These are phyloP conservation scores for Poliocrania exsul DNA, from an alignment of 2,797 vertebrate genomes.

Conservation along the genomic window DNA sequence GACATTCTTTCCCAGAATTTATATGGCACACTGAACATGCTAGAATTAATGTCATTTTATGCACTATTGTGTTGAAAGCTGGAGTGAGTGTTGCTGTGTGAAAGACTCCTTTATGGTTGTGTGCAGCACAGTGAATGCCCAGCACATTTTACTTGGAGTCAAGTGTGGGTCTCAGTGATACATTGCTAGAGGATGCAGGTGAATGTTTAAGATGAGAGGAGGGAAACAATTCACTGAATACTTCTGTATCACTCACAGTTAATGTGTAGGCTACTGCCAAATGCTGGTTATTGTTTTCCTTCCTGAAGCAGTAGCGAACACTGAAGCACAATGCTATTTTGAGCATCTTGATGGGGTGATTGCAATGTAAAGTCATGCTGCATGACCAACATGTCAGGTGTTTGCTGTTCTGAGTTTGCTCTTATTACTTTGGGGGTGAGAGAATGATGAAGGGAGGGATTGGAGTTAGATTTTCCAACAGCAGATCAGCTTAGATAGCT, in stretches of 20 bases:
- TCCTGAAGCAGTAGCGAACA: conserved; percentile 50
- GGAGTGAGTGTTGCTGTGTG: background rate
- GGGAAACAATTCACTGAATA: conserved; percentile 57
- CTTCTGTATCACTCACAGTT: conserved; percentile 42
- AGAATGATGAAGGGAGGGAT: conserved; percentile 30
- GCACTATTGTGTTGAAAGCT: background rate
- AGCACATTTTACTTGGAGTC: background rate
- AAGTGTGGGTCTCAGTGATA: background rate
- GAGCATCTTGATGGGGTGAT: conserved; percentile 70
- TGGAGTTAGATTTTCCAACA: conserved; percentile 44
- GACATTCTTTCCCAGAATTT: background rate
- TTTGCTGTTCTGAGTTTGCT: conserved; percentile 64
- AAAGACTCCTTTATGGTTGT: background rate
- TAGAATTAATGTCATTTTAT: conserved; percentile 11
- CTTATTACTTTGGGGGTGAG: conserved; percentile 52
- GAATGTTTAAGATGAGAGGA: conserved; percentile 20
- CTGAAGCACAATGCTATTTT: conserved; percentile 70
- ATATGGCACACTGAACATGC: background rate
- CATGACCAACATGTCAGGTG: conserved; percentile 75
- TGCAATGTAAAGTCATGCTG: conserved; percentile 69
- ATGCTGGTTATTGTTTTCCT: conserved; percentile 71
- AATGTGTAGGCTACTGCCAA: conserved; percentile 66
- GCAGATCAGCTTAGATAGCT: conserved; percentile 28
- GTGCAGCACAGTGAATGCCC: background rate
- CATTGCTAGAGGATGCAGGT: conserved; percentile 13